Base-by-base conservation (phyloP, 2,888 invertebrate genomes). In the Colostygia pectinataria region DNA sequence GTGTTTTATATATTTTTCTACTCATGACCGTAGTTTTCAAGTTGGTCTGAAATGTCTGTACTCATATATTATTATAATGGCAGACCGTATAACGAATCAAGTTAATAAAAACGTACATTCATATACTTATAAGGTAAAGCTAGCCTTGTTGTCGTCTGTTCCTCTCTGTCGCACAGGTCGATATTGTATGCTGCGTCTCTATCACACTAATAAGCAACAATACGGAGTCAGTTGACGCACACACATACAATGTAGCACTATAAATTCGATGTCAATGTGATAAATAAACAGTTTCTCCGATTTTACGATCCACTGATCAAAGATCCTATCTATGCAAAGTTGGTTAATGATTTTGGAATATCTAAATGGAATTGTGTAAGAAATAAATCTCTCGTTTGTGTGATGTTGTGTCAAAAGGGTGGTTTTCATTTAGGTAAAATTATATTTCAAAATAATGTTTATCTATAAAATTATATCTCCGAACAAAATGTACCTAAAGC, bases 211-310 rank as follows among this genome's bases (percentile, higher is more conserved):
- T 87, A 85, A 84, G 83, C 77, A 66, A 66, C 71, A 73, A 71
- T 71, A 79, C 75, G 74, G 57, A 63, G 61, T 50, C 64, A 62
- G 59, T 59, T 55, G 58, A 51, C 45, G 68, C 76, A 63, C 68
- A 70, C 69, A 69, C 69, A 63, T 51, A 58, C 55, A 63, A 52
- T 46, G 54, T 65, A 39, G 62, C 52, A 61, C 54, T 69, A 67
- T 74, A 70, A 68, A 70, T 61, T 57, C 67, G 70, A 70, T 81
- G 80, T 83, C 84, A 80, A 81, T 82, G 81, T 82, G 84, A 83
- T 84, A 83, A 86, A 87, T 85, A 85, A 87, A 88, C 83, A 85
- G 85, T 87, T 87, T 88, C 87, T 86, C 77, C 80, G 80, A 86
- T 87, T 88, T 87, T 85, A 87, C 81, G 86, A 86, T 77, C 81